phyloP scores from a whole-genome alignment of 1,140 invertebrate species.

The Drosophila melanica region DNA sequence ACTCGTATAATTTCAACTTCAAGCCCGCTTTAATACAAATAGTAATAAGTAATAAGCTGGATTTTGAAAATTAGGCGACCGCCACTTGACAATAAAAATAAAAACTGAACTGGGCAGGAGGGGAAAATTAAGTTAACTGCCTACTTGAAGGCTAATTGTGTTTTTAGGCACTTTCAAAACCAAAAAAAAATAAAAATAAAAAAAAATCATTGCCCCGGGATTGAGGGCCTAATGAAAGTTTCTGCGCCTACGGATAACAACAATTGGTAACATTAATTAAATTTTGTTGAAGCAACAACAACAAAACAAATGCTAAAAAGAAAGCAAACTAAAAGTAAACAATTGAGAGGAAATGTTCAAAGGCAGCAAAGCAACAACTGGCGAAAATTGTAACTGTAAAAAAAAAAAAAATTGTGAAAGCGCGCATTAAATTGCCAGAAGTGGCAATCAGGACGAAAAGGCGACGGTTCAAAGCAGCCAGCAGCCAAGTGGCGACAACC shows the following conservation, averaged over 20 bases:
- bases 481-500: slow-evolving; percentile 4
- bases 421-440: slow-evolving; percentile 48
- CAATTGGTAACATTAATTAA: slow-evolving; percentile 46
- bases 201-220: slow-evolving; percentile 18
- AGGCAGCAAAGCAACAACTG: slow-evolving; percentile 18
- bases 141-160: slow-evolving; percentile 39
- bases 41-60: neutral
- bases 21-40: too few species aligned
- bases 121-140: slow-evolving; percentile 9
- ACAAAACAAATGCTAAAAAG: slow-evolving; percentile 15
- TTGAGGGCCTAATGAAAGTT: slow-evolving; percentile 34
- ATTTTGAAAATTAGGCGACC: neutral
- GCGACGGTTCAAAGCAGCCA: slow-evolving; percentile 4
- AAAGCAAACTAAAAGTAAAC: slow-evolving; percentile 53
- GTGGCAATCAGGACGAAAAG: slow-evolving; percentile 52
- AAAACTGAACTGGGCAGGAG: neutral
- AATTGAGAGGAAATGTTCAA: slow-evolving; percentile 23
- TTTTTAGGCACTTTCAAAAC: slow-evolving; percentile 46
- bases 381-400: slow-evolving; percentile 47
- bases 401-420: slow-evolving; percentile 54
- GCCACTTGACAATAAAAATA: neutral
- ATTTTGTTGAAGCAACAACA: slow-evolving; percentile 33
- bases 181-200: slow-evolving; percentile 15
- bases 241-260: slow-evolving; percentile 16
- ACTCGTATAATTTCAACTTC: too few species aligned